Evolutionary conservation across 2,888 invertebrate species (phyloP).

Genomic region (Steromphala cineraria): DNA sequence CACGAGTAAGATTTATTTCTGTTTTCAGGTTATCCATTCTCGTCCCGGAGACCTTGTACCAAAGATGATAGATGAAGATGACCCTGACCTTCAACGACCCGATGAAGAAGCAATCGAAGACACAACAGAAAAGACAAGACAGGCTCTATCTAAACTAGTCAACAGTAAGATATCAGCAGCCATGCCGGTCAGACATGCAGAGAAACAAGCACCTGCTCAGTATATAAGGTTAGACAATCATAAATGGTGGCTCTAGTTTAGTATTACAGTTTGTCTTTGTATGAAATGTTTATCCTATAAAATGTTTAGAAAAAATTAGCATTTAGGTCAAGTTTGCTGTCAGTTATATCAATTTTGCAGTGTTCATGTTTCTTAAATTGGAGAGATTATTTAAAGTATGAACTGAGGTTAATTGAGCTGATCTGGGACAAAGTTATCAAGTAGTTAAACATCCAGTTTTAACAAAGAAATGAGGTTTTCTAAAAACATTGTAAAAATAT

Average conservation of each 20-base stretch:
- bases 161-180: conserved; percentile 93
- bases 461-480: no score
- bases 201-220: conserved; percentile 93
- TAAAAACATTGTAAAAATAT: no score
- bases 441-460: no score
- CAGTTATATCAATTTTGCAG: no score
- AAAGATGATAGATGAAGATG: conserved; percentile 93
- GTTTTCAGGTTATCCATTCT: conserved; percentile 86
- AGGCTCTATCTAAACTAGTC: conserved; percentile 88
- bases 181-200: conserved; percentile 95
- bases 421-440: no score
- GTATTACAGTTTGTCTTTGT: no score
- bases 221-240: conserved; percentile 83
- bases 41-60: conserved; percentile 94
- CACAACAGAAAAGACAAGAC: conserved; percentile 91
- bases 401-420: no score
- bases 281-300: no score
- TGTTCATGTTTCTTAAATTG: no score
- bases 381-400: no score
- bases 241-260: neutral
- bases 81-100: conserved; percentile 91
- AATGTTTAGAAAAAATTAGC: no score
- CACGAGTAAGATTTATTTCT: neutral
- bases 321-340: no score
- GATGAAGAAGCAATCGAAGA: conserved; percentile 88